phyloP scores from a whole-genome alignment of 2,888 invertebrate genomes.

The Auanema sp. region DNA sequence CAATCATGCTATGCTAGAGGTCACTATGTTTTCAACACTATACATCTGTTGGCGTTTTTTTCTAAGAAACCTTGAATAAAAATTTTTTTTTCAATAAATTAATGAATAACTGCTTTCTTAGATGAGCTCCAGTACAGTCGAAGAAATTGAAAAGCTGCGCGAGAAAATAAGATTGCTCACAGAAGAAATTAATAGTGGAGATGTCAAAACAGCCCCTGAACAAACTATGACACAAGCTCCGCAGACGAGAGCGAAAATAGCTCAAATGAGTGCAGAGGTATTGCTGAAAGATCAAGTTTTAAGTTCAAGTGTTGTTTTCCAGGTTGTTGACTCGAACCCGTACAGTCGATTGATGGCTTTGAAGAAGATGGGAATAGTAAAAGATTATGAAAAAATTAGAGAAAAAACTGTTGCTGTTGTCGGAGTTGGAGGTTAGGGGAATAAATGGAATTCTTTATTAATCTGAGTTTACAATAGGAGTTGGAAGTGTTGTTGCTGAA shows the following conservation, averaged over 20 bases:
- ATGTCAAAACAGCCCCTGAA: neutral
- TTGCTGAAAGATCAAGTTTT: neutral
- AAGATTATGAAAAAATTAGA: slow-evolving; percentile 87
- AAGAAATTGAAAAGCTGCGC: slow-evolving; percentile 4
- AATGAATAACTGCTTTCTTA: neutral
- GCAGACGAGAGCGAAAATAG: slow-evolving; percentile 54
- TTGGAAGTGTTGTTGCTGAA: slow-evolving; percentile 99
- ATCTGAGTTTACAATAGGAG: slow-evolving; percentile 68
- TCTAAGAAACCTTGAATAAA: neutral
- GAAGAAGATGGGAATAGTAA: slow-evolving; percentile 97
- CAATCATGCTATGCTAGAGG: neutral
- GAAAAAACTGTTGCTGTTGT: slow-evolving; percentile 87
- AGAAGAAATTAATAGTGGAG: slow-evolving; percentile 3
- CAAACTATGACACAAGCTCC: slow-evolving; percentile 5
- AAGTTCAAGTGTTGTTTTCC: neutral
- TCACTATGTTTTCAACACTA: slow-evolving; percentile 73
- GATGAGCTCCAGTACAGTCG: neutral
- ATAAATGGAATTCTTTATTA: neutral
- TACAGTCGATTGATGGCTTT: slow-evolving; percentile 95
- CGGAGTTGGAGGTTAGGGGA: slow-evolving; percentile 79
- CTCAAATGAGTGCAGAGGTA: slow-evolving; percentile 75
- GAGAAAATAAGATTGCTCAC: neutral
- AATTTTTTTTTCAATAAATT: neutral
- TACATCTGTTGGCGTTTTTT: slow-evolving; percentile 76
- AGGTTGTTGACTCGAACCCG: slow-evolving; percentile 82